Evolutionary conservation across 1,140 invertebrate species (phyloP).

Genomic region (Aphelenchoides fujianensis): DNA sequence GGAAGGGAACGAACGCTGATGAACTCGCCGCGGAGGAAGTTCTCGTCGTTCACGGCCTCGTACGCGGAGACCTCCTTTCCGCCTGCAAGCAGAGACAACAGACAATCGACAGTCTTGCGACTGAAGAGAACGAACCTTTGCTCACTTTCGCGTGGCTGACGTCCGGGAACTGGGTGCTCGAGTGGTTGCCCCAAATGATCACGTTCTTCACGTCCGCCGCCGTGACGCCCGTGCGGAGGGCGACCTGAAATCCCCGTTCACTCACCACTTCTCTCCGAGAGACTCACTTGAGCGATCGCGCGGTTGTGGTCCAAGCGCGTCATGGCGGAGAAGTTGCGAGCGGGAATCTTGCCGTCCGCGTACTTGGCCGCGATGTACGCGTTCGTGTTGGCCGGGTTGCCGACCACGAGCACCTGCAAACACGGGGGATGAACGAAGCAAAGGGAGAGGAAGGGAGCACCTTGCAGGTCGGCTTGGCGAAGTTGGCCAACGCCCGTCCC

Average conservation of each 20-base stretch:
- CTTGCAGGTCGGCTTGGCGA: slow-evolving; percentile 89
- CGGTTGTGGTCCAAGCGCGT: slow-evolving; percentile 96
- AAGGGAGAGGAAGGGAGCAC: slow-evolving; percentile 64
- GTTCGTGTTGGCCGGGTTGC: slow-evolving; percentile 99
- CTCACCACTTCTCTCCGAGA: neutral
- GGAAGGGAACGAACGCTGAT: slow-evolving; percentile 67
- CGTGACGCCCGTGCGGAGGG: slow-evolving; percentile 65
- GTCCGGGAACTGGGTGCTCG: slow-evolving; percentile 96
- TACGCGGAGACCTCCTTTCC: slow-evolving; percentile 65
- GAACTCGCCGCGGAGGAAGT: slow-evolving; percentile 78
- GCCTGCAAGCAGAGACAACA: slow-evolving; percentile 28
- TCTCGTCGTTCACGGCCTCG: slow-evolving; percentile 77
- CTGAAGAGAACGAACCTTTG: no score
- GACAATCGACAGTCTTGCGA: slow-evolving; percentile 17
- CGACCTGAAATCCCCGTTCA: slow-evolving; percentile 69
- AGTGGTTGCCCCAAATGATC: slow-evolving; percentile 99
- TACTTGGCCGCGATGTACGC: slow-evolving; percentile 91
- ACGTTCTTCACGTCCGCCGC: slow-evolving; percentile 80
- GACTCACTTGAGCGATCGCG: slow-evolving; percentile 78
- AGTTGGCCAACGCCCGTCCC: slow-evolving; percentile 85
- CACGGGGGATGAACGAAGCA: slow-evolving; percentile 16
- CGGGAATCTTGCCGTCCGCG: slow-evolving; percentile 93
- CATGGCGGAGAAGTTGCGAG: slow-evolving; percentile 94
- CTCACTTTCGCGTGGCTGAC: slow-evolving; percentile 73
- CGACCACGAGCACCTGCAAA: slow-evolving; percentile 78